Base-by-base conservation (phyloP, 2,888 invertebrate genomes). In the Pinctada fucata region DNA sequence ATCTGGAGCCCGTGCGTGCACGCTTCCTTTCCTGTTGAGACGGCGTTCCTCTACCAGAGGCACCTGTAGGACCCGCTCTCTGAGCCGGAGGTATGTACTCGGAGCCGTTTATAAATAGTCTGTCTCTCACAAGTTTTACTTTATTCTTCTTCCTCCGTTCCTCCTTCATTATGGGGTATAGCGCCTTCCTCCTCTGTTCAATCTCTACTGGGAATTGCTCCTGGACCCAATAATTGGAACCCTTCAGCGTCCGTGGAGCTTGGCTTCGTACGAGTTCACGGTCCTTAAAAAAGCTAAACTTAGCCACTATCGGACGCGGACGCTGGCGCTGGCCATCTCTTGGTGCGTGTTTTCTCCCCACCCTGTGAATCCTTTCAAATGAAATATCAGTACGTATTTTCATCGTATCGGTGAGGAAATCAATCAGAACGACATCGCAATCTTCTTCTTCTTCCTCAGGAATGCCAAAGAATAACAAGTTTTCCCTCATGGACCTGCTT, bases 171-270 rank as follows among this genome's bases (percentile, higher is more conserved):
- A 78, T 52, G 3, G 82, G 82, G 48, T 72, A 72, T 3, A 82
- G 51, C 64, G 45, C 4, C 13, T 68, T 68, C 13, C 68, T 3
- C 3, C 68, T 31, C 45, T 45, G 45, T 10, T 68, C 47, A 10
- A 81, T 78, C 51, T 81, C 79, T 13, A 10, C 50, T 45, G 79
- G 81, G 71, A 75, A 83, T 65, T 83, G 81, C 66, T 80, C 73
- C 16, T 72, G 48, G 5, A 81, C 75, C 6, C 78, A 74, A 47
- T 47, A 75, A 3, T 48, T 31, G 2, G 75, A 70, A 16, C 76
- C 76, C 13, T 66, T 74, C n/a, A 81, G 74, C n/a, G 75, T 81
- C 16, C 52, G 58, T 13, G 79, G 72, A 2, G 76, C 69, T 3
- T 3, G 45, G 3, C 68, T 31, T 68, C 47, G 31, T 5, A 68